Conservation (phyloP, 2,113 vertebrate genomes). For the Salvelinus alpinus region DNA sequence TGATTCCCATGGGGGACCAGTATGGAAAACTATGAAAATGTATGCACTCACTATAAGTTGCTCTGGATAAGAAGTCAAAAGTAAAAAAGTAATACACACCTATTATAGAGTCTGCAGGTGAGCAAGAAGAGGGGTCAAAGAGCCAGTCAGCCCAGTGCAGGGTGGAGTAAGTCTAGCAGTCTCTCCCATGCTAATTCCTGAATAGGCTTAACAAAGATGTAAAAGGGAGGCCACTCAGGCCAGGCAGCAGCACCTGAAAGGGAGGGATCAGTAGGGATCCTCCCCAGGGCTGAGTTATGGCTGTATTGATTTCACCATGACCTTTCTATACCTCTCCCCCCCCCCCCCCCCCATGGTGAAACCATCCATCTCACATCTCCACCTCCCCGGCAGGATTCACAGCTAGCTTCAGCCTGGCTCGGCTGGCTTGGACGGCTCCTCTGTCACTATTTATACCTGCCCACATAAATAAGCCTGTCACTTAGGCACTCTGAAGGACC, state of each 20-base stretch:
- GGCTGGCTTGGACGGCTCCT: slow-evolving; percentile 45
- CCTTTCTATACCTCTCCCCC: slow-evolving; percentile 49
- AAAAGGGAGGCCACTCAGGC: slow-evolving; percentile 1
- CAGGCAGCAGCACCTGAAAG: slow-evolving; percentile 6
- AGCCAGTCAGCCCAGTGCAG: background rate
- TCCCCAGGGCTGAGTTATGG: slow-evolving; percentile 40
- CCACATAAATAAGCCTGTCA: slow-evolving; percentile 52
- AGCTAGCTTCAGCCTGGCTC: slow-evolving; percentile 7
- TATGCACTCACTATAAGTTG: too few relatives aligned
- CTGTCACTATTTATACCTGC: slow-evolving; percentile 37
- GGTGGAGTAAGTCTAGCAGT: slow-evolving; percentile 14
- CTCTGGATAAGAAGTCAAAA: too few relatives aligned
- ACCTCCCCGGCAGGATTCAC: slow-evolving; percentile 40
- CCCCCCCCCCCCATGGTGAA: slow-evolving; percentile 42
- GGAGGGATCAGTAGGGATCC: slow-evolving; percentile 17
- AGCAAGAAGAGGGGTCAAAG: background rate
- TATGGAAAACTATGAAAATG: too few relatives aligned
- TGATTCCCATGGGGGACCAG: too few relatives aligned
- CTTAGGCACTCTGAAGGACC: slow-evolving; percentile 28
- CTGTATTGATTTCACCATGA: slow-evolving; percentile 46
- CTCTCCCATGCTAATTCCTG: slow-evolving; percentile 8
- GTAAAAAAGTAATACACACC: too few relatives aligned
- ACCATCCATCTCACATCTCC: slow-evolving; percentile 47
- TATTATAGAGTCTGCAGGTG: background rate
- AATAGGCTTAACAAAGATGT: slow-evolving; percentile 45